Percentiles rank a stretch among this genome's conserved stretches.
Evolutionary conservation across 2,888 invertebrate genomes (phyloP).

Genomic region (Eupsilia transversa): DNA sequence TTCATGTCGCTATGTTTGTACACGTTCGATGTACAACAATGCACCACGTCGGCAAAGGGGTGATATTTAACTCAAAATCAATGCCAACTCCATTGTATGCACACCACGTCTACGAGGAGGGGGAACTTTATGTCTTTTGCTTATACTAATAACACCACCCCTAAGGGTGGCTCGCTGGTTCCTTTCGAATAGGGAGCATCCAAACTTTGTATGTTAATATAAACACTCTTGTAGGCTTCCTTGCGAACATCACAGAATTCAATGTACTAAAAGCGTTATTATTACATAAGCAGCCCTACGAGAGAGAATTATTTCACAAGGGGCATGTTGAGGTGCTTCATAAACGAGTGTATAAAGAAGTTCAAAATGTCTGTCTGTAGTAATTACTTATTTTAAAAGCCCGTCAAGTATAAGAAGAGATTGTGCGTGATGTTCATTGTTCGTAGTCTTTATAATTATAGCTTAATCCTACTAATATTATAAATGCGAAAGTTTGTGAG

Average conservation of each 20-base stretch:
- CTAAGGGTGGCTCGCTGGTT: conserved; percentile 86
- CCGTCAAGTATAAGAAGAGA: conserved; percentile 33
- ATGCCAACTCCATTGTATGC: conserved; percentile 88
- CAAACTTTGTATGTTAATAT: conserved; percentile 88
- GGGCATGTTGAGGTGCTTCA: conserved; percentile 65
- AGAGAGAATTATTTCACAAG: conserved; percentile 75
- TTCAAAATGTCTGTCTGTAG: conserved; percentile 50
- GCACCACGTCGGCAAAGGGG: conserved; percentile 80
- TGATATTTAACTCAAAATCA: conserved; percentile 89
- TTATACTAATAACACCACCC: conserved; percentile 89
- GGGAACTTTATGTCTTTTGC: conserved; percentile 87
- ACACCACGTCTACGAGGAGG: conserved; percentile 83
- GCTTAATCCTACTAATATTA: too few relatives aligned
- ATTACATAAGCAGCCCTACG: conserved; percentile 76
- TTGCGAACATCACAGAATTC: conserved; percentile 82
- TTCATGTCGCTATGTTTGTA: conserved; percentile 85
- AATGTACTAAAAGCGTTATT: conserved; percentile 82
- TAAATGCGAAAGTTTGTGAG: too few relatives aligned
- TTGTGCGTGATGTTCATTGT: conserved; percentile 12
- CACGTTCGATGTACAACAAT: conserved; percentile 76
- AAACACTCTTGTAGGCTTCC: conserved; percentile 86
- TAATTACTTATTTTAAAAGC: conserved; percentile 54
- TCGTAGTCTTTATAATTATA: not conserved
- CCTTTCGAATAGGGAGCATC: conserved; percentile 81
- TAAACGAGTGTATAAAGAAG: conserved; percentile 69